Conservation (phyloP, 2,888 invertebrate species). For the Euplexia lucipara region DNA sequence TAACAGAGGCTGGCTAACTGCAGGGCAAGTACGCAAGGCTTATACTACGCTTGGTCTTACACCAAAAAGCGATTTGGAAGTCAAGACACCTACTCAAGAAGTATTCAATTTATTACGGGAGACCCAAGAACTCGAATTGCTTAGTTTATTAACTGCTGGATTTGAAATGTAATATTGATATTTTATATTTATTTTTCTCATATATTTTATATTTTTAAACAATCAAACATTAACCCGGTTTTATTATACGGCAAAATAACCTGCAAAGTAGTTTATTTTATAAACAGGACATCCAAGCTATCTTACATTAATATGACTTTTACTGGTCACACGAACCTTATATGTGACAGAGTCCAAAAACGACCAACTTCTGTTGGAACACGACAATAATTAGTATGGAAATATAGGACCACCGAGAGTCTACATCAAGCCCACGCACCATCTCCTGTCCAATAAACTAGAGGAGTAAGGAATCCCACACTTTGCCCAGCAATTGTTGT, state of each 20-base stretch:
- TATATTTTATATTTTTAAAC: background rate
- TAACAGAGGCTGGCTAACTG: conserved; percentile 82
- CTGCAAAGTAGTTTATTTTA: background rate
- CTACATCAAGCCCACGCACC: conserved; percentile 80
- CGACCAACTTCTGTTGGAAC: conserved; percentile 37
- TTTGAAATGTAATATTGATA: conserved; percentile 44
- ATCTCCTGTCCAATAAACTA: conserved; percentile 83
- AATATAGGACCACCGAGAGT: conserved; percentile 79
- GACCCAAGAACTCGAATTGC: conserved; percentile 79
- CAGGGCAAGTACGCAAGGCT: conserved; percentile 81
- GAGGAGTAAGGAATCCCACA: conserved; percentile 88
- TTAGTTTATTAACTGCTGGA: conserved; percentile 64
- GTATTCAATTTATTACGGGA: conserved; percentile 69
- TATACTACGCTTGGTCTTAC: conserved; percentile 79
- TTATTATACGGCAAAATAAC: background rate
- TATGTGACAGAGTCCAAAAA: conserved; percentile 27
- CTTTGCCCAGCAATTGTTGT: conserved; percentile 86
- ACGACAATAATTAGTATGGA: conserved; percentile 75
- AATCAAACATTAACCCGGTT: background rate
- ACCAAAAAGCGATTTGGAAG: conserved; percentile 68
- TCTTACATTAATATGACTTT: background rate
- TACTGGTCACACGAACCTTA: background rate
- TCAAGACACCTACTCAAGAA: conserved; percentile 70
- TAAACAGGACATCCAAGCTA: background rate
- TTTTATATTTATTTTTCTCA: background rate